A percentile compares a stretch with the other conserved stretches of the same genome.
These are phyloP conservation scores for Microtus ochrogaster DNA, from an alignment of 2,113 vertebrate species.

Conservation along the genomic window DNA sequence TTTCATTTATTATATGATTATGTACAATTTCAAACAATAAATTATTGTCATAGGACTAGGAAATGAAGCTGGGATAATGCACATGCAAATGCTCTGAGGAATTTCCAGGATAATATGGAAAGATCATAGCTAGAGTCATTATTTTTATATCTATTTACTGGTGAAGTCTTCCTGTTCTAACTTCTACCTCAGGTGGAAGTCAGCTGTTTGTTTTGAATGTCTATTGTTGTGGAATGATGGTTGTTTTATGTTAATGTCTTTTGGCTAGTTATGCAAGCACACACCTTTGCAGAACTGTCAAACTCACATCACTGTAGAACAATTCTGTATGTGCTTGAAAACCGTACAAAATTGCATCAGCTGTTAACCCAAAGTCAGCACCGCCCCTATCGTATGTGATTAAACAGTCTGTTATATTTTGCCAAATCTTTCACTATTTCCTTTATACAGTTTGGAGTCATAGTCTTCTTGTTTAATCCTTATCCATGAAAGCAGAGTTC, in stretches of 20 bases:
- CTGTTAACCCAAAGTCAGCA: neutral
- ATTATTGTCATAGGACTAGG: neutral
- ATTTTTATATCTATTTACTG: neutral
- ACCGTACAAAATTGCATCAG: neutral
- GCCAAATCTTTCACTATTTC: neutral
- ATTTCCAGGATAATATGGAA: neutral
- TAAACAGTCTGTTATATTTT: neutral
- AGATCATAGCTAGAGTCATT: neutral
- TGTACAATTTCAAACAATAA: neutral
- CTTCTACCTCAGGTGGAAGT: neutral
- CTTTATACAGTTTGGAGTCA: neutral
- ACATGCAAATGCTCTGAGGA: neutral
- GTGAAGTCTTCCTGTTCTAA: neutral
- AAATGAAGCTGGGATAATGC: neutral
- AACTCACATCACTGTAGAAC: neutral
- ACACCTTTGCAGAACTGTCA: neutral
- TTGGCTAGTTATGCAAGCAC: neutral
- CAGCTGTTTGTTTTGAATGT: neutral
- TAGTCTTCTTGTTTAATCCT: neutral
- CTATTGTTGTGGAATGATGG: neutral
- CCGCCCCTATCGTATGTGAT: neutral
- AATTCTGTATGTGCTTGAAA: neutral
- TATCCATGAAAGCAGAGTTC: neutral
- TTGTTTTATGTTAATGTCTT: neutral
- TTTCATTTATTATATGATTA: neutral